Evolutionary conservation across 2,113 vertebrate genomes (phyloP), one percentile per base, ranked within the genome.

Genomic region (Crotophaga sulcirostris): DNA sequence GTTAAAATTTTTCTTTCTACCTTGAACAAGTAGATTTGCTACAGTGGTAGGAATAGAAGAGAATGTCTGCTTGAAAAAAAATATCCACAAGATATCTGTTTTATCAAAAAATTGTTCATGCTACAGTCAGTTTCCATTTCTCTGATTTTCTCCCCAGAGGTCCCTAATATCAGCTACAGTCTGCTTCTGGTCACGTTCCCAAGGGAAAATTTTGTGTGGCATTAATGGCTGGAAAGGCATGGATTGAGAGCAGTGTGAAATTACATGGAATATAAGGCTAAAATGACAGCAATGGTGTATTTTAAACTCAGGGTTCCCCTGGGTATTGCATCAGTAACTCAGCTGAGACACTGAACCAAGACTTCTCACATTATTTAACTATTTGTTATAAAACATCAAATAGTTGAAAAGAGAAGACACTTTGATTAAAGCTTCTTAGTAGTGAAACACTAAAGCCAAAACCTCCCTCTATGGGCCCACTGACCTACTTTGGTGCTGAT

Each of bases 281-380:
- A 44, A 91, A 74, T 70, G 75, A 92, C 38, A 96, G 90, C 55
- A 90, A 17, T 0, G 31, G 67, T 1, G 0, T 94, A 94, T 96
- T 97, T 97, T 94, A 96, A 93, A 95, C 75, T 93, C 51, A 3
- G 72, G 12, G 19, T 8, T 93, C 94, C 87, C 95, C 56, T 52
- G 92, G 55, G 92, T 56, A 94, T 96, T 96, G 24, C 94, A 93
- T 90, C 90, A 96, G 84, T 77, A 84, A 74, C 52, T 90, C 92
- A 95, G 75, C 82, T 94, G 84, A 85, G 82, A 93, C 59, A 59
- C 42, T 80, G 81, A 79, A 76, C 67, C 60, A 60, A 59, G 44
- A 59, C 31, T 45, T 87, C 82, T 84, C 68, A 80, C 44, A 44
- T 64, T 34, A 59, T 60, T 92, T 89, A 97, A 91, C 91, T 85